Conservation (phyloP, 92 coral and sea anemone species). For the Anthopleura xanthogrammica region DNA sequence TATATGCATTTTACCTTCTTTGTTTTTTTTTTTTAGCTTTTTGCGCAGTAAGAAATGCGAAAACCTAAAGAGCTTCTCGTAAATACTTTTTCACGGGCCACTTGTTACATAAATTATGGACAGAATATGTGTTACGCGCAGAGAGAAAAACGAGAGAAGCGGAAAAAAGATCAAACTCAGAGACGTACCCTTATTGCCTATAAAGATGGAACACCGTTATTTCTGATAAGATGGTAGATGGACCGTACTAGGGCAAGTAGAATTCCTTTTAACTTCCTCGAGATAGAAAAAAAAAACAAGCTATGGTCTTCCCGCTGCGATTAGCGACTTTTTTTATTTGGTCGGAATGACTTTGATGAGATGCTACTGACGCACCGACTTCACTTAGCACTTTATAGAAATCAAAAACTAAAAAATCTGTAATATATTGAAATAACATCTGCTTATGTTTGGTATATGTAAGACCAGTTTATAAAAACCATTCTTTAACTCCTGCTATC, state of each 20-base stretch:
- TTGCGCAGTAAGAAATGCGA: neutral
- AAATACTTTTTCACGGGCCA: neutral
- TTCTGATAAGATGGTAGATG: too few species aligned
- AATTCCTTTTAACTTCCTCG: neutral
- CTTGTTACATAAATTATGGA: neutral
- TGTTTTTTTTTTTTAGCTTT: neutral
- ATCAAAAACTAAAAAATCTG: conserved; percentile 4
- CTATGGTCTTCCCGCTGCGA: conserved; percentile 27
- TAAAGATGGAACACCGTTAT: too few species aligned
- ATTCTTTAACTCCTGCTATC: neutral
- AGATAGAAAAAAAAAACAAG: conserved; percentile 16
- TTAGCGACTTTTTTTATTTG: conserved; percentile 22
- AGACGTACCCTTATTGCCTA: neutral
- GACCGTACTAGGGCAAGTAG: neutral
- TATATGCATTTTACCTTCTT: neutral
- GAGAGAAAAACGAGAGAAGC: neutral
- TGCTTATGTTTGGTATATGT: neutral
- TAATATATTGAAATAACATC: conserved; percentile 24
- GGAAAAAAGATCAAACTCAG: too few species aligned
- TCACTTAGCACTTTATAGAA: conserved; percentile 18
- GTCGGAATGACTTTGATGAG: conserved; percentile 40
- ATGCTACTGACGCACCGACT: conserved; percentile 25
- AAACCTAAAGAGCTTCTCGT: neutral
- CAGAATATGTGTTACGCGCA: neutral
- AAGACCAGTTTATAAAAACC: neutral